phyloP scores from a whole-genome alignment of 2,113 vertebrate genomes.

The Pardalotus punctatus region DNA sequence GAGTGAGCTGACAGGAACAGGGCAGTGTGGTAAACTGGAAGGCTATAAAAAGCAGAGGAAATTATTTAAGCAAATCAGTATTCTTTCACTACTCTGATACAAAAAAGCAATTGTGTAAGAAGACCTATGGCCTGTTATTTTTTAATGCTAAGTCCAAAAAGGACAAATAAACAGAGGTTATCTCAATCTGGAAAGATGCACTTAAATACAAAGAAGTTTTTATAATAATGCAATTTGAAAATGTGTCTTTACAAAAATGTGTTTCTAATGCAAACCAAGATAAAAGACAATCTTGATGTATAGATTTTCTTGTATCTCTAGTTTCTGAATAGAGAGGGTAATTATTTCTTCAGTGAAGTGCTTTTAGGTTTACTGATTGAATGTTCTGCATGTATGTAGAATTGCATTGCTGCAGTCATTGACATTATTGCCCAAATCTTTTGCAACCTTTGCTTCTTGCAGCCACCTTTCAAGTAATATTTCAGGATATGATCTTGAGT shows the following conservation, averaged over 20 bases:
- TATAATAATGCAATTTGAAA: background rate
- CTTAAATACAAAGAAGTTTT: background rate
- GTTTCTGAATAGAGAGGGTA: background rate
- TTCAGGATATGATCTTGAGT: background rate
- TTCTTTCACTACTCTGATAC: background rate
- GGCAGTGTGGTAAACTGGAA: background rate
- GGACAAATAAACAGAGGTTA: background rate
- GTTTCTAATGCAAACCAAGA: background rate
- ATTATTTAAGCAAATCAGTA: background rate
- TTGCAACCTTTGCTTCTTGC: background rate
- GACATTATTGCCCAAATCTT: background rate
- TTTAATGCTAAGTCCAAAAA: background rate
- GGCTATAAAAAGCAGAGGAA: background rate
- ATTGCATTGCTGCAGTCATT: background rate
- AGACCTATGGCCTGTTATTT: background rate
- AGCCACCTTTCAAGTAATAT: background rate
- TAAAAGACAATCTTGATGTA: background rate
- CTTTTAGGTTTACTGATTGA: background rate
- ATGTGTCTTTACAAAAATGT: background rate
- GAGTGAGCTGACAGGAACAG: background rate
- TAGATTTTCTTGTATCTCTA: background rate
- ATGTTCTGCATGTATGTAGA: background rate
- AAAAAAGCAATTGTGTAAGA: background rate
- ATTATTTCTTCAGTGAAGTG: background rate
- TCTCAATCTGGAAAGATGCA: background rate